A percentile compares a stretch with the other conserved stretches of the same genome.
Conservation (phyloP, 2,113 vertebrate species). For the Ginglymostoma cirratum region DNA sequence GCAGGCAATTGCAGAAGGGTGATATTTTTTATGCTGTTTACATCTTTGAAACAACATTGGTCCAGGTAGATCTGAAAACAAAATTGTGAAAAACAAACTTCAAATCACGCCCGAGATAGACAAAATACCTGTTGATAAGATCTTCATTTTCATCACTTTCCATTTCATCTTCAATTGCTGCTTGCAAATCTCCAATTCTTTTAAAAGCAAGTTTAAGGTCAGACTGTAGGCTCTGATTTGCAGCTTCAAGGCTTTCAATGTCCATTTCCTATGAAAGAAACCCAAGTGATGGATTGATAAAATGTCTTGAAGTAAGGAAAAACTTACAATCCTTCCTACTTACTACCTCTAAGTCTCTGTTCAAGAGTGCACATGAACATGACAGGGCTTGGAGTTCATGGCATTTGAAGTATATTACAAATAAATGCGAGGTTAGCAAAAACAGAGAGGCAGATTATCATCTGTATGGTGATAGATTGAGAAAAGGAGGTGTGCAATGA, state of each 20-base stretch:
- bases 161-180: slow-evolving; percentile 97
- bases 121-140: slow-evolving; percentile 84
- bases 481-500: too few relatives aligned
- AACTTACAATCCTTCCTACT: not conserved
- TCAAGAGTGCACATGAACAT: not conserved
- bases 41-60: not conserved
- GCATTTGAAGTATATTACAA: too few relatives aligned
- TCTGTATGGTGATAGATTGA: too few relatives aligned
- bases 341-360: not conserved
- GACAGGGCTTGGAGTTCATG: not conserved
- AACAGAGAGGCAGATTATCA: too few relatives aligned
- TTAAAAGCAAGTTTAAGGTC: slow-evolving; percentile 97
- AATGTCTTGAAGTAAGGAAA: not conserved
- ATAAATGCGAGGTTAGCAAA: too few relatives aligned
- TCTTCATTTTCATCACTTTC: slow-evolving; percentile 96
- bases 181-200: slow-evolving; percentile 93
- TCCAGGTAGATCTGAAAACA: not conserved
- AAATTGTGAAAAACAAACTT: not conserved
- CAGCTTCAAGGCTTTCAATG: slow-evolving; percentile 88
- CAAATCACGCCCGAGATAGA: not conserved
- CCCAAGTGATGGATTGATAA: not conserved
- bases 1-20: not conserved
- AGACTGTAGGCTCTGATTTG: slow-evolving; percentile 92
- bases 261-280: slow-evolving; percentile 78
- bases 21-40: not conserved